Conservation (phyloP, 2,113 vertebrate genomes). For the Talpa occidentalis region DNA sequence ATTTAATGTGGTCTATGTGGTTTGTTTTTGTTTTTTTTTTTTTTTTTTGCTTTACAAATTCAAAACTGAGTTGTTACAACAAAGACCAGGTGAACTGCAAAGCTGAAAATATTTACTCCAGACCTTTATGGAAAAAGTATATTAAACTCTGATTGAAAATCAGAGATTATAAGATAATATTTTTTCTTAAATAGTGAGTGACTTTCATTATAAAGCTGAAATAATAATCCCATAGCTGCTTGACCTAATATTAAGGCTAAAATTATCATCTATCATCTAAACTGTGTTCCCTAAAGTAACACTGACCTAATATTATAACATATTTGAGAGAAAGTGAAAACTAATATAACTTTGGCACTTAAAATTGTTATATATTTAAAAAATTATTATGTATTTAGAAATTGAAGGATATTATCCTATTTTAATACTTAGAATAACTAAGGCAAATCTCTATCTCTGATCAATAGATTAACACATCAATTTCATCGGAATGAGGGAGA, state of each 20-base stretch:
- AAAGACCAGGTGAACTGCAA: not conserved
- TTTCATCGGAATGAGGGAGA: not conserved
- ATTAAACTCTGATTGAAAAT: not conserved
- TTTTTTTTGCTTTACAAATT: not conserved
- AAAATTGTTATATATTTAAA: not conserved
- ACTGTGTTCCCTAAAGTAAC: not conserved
- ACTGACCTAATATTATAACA: not conserved
- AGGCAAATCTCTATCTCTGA: not conserved
- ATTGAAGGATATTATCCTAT: not conserved
- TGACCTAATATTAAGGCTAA: not conserved
- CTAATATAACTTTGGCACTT: not conserved
- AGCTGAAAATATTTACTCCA: not conserved
- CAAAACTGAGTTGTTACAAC: not conserved
- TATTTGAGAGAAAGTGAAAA: constrained; percentile 4
- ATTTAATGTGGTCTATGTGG: not conserved
- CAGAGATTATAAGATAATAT: not conserved
- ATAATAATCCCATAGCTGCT: not conserved
- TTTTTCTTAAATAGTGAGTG: not conserved
- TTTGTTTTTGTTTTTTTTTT: no score
- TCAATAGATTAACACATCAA: not conserved
- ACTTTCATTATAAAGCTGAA: constrained; percentile 34
- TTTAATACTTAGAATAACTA: not conserved
- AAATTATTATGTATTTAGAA: not conserved
- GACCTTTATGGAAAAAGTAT: not conserved
- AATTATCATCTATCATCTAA: not conserved